Percentiles rank a stretch among this genome's conserved stretches.
Evolutionary conservation across 2,888 invertebrate species (phyloP).

Genomic region (Dynastes hyllus): DNA sequence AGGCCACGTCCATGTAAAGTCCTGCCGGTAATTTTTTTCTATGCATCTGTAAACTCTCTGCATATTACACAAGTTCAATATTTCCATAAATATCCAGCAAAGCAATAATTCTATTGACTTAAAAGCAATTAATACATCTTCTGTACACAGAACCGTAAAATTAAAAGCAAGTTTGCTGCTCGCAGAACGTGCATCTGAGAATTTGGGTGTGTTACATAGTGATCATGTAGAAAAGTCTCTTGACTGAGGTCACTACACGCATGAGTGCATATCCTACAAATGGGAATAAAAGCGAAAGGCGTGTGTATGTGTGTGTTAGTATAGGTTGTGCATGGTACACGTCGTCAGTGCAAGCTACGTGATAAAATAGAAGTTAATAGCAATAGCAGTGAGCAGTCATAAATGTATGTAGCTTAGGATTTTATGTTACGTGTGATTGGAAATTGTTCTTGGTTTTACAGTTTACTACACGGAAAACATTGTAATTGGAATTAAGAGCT

Average conservation of each 20-base stretch:
- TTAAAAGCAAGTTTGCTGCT: conserved; percentile 19
- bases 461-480: too few relatives aligned
- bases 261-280: conserved; percentile 30
- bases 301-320: conserved; percentile 13
- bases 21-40: too few relatives aligned
- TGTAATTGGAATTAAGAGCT: too few relatives aligned
- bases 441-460: too few relatives aligned
- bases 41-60: neutral
- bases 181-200: conserved; percentile 18
- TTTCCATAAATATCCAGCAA: conserved; percentile 15
- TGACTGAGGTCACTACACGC: conserved; percentile 39
- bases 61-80: neutral
- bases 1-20: too few relatives aligned
- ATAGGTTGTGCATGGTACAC: conserved; percentile 1
- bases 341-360: neutral
- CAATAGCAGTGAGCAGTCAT: neutral
- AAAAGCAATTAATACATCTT: conserved; percentile 10
- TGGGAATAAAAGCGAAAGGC: conserved; percentile 44
- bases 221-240: conserved; percentile 9
- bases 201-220: conserved; percentile 44
- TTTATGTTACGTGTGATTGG: too few relatives aligned
- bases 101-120: conserved; percentile 21
- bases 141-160: conserved; percentile 27
- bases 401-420: neutral
- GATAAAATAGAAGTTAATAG: conserved; percentile 10